Conservation (phyloP, 2,113 vertebrate species). For the Loxodonta africana region DNA sequence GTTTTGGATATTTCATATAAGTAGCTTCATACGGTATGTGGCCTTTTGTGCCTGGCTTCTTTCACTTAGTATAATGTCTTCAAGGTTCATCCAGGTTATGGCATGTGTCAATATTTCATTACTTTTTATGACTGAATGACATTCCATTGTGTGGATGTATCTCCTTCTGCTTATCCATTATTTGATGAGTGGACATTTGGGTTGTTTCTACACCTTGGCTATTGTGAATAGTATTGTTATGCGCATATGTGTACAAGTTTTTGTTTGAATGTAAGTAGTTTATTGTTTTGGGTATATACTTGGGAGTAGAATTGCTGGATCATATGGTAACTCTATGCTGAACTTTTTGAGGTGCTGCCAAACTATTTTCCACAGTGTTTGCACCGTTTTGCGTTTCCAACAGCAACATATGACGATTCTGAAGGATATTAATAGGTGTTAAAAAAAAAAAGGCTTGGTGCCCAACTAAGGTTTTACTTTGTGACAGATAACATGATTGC, state of each 20-base stretch:
- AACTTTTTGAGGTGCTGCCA: too few species aligned
- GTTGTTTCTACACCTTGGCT: neutral
- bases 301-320: neutral
- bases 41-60: neutral
- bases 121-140: neutral
- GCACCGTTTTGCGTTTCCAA: neutral
- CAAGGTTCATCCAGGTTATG: neutral
- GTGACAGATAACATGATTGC: too few species aligned
- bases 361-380: neutral
- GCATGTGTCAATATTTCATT: neutral
- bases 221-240: neutral
- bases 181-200: neutral
- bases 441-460: neutral
- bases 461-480: neutral
- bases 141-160: neutral
- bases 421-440: neutral
- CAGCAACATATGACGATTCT: neutral
- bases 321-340: neutral
- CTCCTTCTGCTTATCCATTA: neutral
- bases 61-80: neutral
- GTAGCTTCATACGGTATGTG: neutral
- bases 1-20: constrained; percentile 21
- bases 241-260: neutral
- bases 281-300: neutral
- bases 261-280: neutral